Evolutionary conservation across 2,797 vertebrate genomes (phyloP).

Genomic region (Lagodon rhomboides): DNA sequence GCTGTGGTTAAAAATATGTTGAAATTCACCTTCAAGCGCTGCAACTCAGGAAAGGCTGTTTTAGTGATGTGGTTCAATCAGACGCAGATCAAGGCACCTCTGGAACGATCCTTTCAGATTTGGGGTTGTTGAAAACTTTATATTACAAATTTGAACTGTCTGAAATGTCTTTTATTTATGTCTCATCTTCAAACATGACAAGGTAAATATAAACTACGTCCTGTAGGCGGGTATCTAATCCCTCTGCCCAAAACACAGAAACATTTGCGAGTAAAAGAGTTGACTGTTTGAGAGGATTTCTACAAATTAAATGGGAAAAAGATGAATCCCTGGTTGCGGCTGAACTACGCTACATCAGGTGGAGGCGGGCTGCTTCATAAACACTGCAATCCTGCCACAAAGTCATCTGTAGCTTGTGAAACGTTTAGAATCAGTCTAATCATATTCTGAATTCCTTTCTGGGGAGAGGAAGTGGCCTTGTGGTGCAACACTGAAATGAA

Average conservation of each 20-base stretch:
- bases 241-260: neutral
- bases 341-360: constrained; percentile 12
- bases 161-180: neutral
- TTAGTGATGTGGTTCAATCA: constrained; percentile 19
- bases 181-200: neutral
- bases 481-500: constrained; percentile 32
- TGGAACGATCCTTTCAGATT: constrained; percentile 10
- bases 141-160: neutral
- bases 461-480: constrained; percentile 40
- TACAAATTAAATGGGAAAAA: constrained; percentile 18
- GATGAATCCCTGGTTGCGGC: constrained; percentile 10
- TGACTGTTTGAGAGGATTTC: neutral
- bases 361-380: constrained; percentile 33
- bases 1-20: neutral
- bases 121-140: neutral
- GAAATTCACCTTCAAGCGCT: neutral
- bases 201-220: neutral
- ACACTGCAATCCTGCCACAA: constrained; percentile 29
- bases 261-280: neutral
- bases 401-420: constrained; percentile 4
- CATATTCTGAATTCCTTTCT: constrained; percentile 49
- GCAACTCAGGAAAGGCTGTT: neutral
- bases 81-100: constrained; percentile 7
- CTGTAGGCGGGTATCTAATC: constrained; percentile 3
- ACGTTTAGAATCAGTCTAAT: constrained; percentile 4